Conservation (phyloP, 1,140 invertebrate genomes). For the Zaprionus nigranus region DNA sequence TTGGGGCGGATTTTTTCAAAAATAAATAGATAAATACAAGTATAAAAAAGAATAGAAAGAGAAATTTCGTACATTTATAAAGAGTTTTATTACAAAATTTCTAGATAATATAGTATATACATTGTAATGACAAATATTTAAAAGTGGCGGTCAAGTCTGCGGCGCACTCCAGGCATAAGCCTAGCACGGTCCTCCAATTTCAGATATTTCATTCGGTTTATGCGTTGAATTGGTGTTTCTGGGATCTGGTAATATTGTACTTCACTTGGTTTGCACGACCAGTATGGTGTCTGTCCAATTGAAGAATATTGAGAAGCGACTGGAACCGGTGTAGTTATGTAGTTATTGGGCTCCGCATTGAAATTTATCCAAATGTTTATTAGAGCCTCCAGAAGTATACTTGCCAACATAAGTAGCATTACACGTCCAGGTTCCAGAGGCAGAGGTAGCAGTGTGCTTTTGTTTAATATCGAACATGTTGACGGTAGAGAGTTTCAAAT, state of each 20-base stretch:
- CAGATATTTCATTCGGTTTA: constrained; percentile 25
- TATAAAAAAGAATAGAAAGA: neutral
- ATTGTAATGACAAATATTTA: neutral
- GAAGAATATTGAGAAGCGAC: neutral
- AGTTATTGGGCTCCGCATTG: neutral
- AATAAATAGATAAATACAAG: neutral
- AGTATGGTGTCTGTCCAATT: neutral
- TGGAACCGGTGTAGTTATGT: neutral
- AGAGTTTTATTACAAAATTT: neutral
- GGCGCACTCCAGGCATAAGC: constrained; percentile 42
- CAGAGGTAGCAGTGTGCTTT: constrained; percentile 20
- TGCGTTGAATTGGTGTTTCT: constrained; percentile 47
- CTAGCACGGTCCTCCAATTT: constrained; percentile 38
- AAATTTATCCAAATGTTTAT: constrained; percentile 13
- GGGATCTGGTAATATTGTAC: neutral
- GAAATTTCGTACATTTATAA: neutral
- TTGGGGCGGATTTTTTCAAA: neutral
- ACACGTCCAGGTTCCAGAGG: constrained; percentile 30
- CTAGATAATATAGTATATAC: constrained; percentile 7
- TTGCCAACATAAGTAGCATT: constrained; percentile 26
- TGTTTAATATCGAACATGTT: constrained; percentile 39
- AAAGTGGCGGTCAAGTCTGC: constrained; percentile 58
- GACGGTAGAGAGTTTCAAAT: neutral
- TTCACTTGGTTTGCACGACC: neutral
- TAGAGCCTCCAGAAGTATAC: constrained; percentile 45